These are phyloP conservation scores for Pelosia muscerda DNA, from an alignment of 2,888 invertebrate genomes.

Conservation along the genomic window DNA sequence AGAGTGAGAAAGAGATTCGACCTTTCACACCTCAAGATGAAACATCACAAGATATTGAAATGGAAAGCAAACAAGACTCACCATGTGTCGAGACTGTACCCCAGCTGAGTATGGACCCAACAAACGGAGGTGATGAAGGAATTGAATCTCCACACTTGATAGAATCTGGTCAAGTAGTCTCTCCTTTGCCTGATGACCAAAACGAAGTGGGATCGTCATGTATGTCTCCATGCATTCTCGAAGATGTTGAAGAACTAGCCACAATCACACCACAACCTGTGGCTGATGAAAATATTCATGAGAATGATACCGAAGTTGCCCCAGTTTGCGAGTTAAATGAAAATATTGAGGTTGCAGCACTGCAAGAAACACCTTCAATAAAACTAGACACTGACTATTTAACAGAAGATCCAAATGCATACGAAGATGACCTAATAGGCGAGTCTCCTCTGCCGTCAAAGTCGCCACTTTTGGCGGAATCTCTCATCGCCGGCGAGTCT, in stretches of 20 bases:
- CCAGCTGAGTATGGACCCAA: slow-evolving; percentile 38
- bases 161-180: slow-evolving; percentile 39
- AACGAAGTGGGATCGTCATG: slow-evolving; percentile 45
- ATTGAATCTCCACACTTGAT: slow-evolving; percentile 36
- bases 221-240: slow-evolving; percentile 34
- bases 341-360: slow-evolving; percentile 36
- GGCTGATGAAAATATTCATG: slow-evolving; percentile 3
- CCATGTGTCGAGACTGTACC: slow-evolving; percentile 55
- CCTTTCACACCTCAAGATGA: slow-evolving; percentile 73
- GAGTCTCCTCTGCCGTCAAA: slow-evolving; percentile 41
- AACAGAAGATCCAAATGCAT: slow-evolving; percentile 27
- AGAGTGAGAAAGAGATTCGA: slow-evolving; percentile 71
- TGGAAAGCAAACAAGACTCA: slow-evolving; percentile 71
- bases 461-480: slow-evolving; percentile 46
- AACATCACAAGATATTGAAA: slow-evolving; percentile 72
- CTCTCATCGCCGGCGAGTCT: slow-evolving; percentile 43
- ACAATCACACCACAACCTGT: slow-evolving; percentile 52
- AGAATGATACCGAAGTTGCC: slow-evolving; percentile 15
- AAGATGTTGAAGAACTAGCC: slow-evolving; percentile 43
- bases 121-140: slow-evolving; percentile 33
- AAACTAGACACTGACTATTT: slow-evolving; percentile 45
- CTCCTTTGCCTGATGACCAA: slow-evolving; percentile 43
- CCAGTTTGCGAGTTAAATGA: slow-evolving; percentile 29
- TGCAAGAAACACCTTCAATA: slow-evolving; percentile 41
- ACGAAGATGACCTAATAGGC: slow-evolving; percentile 26